Evolutionary conservation across 2,888 invertebrate genomes (phyloP).

Genomic region (Candidula unifasciata): DNA sequence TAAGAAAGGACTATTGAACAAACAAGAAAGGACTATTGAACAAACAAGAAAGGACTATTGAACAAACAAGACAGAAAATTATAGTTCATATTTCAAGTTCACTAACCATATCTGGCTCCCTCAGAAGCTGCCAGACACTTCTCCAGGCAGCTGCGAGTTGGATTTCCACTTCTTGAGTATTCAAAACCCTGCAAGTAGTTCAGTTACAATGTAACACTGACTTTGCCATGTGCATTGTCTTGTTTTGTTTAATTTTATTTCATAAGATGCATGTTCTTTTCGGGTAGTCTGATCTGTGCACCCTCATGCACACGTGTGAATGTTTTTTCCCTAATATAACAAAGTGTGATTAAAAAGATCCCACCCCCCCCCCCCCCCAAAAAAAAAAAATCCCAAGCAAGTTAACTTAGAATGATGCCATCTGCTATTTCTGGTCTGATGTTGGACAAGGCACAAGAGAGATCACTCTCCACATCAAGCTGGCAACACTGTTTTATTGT

Average conservation of each 20-base stretch:
- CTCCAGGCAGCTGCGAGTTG: slow-evolving; percentile 92
- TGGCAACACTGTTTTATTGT: too few species aligned
- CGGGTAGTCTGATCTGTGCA: background rate
- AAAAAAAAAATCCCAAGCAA: too few species aligned
- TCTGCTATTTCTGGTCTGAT: too few species aligned
- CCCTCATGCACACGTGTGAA: background rate
- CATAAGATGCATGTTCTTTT: background rate
- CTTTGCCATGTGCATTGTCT: too few species aligned
- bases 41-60: background rate
- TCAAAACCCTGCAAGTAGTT: slow-evolving; percentile 86
- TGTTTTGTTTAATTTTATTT: background rate
- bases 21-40: background rate
- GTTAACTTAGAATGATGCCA: too few species aligned
- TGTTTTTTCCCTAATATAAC: background rate
- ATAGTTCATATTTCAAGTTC: background rate
- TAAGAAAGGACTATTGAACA: too few species aligned
- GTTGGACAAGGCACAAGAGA: too few species aligned
- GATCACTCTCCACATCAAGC: too few species aligned
- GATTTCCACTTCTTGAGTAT: slow-evolving; percentile 96
- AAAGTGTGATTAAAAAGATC: too few species aligned
- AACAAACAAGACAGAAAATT: background rate
- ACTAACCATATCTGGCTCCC: slow-evolving; percentile 87
- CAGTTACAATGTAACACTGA: too few species aligned
- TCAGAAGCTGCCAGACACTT: slow-evolving; percentile 93
- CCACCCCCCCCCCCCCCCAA: too few species aligned